phyloP scores from a whole-genome alignment of 2,888 invertebrate species.

The Melipona bicolor region DNA sequence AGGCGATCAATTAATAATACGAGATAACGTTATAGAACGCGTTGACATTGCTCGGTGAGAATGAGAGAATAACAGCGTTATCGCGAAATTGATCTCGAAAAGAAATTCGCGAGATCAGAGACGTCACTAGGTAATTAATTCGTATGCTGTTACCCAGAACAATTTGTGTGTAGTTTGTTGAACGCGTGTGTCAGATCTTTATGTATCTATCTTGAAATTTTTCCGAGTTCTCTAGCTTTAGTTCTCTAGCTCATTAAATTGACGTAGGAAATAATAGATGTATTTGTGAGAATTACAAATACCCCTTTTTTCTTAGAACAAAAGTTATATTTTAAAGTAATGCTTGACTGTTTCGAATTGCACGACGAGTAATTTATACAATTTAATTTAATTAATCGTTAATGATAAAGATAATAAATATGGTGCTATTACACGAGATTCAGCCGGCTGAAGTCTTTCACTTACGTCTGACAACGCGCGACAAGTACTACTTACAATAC shows the following conservation, averaged over 20 bases:
- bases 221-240: neutral
- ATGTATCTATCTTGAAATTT: neutral
- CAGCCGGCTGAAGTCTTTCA: neutral
- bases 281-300: neutral
- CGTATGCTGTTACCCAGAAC: neutral
- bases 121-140: neutral
- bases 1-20: conserved; percentile 29
- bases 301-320: neutral
- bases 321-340: too few species aligned
- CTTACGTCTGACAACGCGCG: too few species aligned
- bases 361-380: too few species aligned
- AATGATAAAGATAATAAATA: neutral
- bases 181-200: neutral
- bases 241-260: neutral
- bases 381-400: neutral
- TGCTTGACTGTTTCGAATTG: too few species aligned
- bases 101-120: neutral
- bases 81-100: neutral
- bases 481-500: neutral
- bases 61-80: neutral
- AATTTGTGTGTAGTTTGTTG: too few species aligned
- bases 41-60: neutral
- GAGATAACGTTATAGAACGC: neutral
- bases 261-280: neutral
- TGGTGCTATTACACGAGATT: neutral